Evolutionary conservation across 2,113 vertebrate species (phyloP).

Genomic region (Crotalus viridis): DNA sequence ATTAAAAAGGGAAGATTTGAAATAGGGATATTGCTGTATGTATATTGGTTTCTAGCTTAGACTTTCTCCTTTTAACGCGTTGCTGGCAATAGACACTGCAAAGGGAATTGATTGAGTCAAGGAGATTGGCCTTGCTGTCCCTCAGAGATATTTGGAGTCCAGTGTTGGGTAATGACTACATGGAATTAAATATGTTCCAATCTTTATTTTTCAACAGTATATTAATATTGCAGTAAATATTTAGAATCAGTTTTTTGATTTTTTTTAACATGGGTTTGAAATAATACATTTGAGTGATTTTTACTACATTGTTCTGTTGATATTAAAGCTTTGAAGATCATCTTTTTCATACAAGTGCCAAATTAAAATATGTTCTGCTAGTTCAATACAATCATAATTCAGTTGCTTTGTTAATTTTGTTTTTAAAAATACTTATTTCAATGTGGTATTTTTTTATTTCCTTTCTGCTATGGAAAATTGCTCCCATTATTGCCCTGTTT

Average conservation of each 20-base stretch:
- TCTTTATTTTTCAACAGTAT: background rate
- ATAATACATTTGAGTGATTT: background rate
- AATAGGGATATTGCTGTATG: background rate
- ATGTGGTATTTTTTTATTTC: background rate
- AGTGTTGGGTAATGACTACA: background rate
- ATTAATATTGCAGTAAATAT: background rate
- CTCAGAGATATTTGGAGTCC: background rate
- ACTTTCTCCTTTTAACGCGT: background rate
- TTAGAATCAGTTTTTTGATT: background rate
- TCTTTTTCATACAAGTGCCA: background rate
- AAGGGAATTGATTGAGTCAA: background rate
- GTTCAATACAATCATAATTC: background rate
- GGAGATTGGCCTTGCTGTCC: background rate
- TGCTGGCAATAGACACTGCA: background rate
- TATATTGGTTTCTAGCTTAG: background rate
- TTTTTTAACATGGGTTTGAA: background rate
- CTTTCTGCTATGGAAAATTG: background rate
- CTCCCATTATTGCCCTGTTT: background rate
- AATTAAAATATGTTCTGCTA: background rate
- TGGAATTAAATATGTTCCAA: background rate
- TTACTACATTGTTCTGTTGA: background rate
- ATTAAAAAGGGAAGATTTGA: background rate
- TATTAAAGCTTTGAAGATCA: background rate
- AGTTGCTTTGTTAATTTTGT: background rate
- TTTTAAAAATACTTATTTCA: background rate